Percentiles rank a stretch among this genome's conserved stretches.
Conservation (phyloP, 2,888 invertebrate species). For the Luffia ferchaultella region DNA sequence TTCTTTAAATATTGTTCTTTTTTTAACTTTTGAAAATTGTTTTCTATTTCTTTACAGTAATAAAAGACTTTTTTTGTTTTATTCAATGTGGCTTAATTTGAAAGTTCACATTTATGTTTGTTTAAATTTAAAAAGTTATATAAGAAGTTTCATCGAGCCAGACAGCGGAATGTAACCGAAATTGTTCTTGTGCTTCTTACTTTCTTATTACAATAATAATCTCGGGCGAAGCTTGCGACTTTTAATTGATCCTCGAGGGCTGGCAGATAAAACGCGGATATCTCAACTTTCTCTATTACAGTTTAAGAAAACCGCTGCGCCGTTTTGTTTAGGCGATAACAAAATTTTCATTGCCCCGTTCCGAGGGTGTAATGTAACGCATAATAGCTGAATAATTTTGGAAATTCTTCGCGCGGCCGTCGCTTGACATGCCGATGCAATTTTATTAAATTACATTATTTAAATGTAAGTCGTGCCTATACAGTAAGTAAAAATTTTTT, state of each 20-base stretch:
- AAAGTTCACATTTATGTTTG: too few species aligned
- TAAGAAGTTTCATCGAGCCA: neutral
- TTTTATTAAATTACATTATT: too few species aligned
- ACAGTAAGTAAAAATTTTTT: too few species aligned
- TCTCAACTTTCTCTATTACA: constrained; percentile 64
- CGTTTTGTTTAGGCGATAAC: constrained; percentile 53
- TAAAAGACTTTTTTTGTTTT: too few species aligned
- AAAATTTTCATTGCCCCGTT: constrained; percentile 40
- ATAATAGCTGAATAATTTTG: constrained; percentile 13
- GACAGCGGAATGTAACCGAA: neutral
- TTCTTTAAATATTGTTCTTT: too few species aligned
- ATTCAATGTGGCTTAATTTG: too few species aligned
- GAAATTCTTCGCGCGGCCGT: neutral
- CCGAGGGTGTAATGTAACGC: constrained; percentile 29
- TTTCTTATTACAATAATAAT: constrained; percentile 55
- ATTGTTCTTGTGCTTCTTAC: neutral
- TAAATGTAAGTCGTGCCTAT: too few species aligned
- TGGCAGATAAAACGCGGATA: constrained; percentile 57
- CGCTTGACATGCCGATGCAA: too few species aligned
- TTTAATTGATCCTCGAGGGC: constrained; percentile 68
- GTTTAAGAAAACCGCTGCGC: constrained; percentile 55
- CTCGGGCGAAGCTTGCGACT: constrained; percentile 46
- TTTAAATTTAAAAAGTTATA: too few species aligned
- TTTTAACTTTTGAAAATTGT: too few species aligned
- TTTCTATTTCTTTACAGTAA: too few species aligned